Base-by-base conservation (phyloP, 2,888 invertebrate species). In the Troides helena region DNA sequence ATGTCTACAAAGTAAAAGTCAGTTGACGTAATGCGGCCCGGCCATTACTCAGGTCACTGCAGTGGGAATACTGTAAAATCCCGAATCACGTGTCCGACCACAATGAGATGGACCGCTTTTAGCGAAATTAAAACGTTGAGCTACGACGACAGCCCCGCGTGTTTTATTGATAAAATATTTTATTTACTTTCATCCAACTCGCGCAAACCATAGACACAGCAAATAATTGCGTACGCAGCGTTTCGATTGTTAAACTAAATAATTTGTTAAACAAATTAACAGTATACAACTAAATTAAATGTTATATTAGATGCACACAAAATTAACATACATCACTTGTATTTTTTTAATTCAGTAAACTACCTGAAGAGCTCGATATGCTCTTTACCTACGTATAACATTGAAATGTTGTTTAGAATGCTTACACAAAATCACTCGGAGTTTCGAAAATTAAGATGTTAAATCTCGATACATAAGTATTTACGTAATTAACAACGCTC, bases 81-180 rank as follows among this genome's bases (percentile, higher is more conserved):
- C 82, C 81, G 83, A 85, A 88, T 87, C 84, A 86, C 83, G 82
- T 82, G 80, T 74, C 78, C 76, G 65, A 83, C 88, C 87, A 84
- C 89, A 90, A 88, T 87, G 88, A 86, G 86, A 86, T 85, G 83
- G 82, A 84, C 30, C 82, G 90, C 91, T 91, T 91, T 92, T 90
- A 91, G 85, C 78, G 82, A 81, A 88, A 92, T 92, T 89, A 90
- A 89, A 91, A 82, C 81, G 82, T 81, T 76, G 73, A 76, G 77
- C 77, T 74, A 73, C 79, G 78, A 78, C 82, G 80, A 79, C 77
- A 66, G 53, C 46, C 75, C 77, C 75, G 76, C 81, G 83, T 85
- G 85, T 87, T 88, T 88, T 83, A 87, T 87, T 86, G 85, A 85
- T 87, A 85, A 82, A 81, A 83, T 74, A 74, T 72, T 71, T 69